phyloP scores from a whole-genome alignment of 2,888 invertebrate species.

The Trissolcus brochymenae region DNA sequence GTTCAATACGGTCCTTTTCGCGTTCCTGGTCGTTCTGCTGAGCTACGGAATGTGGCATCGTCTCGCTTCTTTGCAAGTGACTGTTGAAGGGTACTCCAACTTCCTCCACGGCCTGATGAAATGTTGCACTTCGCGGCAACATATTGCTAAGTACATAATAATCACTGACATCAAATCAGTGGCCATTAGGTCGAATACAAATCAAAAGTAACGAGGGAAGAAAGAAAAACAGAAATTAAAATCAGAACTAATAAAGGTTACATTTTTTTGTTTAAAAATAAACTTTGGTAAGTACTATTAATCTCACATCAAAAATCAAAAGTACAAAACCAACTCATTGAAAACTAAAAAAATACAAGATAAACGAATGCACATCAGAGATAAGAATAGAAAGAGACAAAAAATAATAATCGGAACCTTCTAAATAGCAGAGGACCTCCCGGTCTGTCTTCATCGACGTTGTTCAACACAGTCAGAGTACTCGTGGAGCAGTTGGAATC shows the following conservation, averaged over 20 bases:
- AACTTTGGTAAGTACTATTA: neutral
- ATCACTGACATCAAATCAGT: slow-evolving; percentile 40
- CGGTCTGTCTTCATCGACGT: slow-evolving; percentile 69
- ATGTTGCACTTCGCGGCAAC: slow-evolving; percentile 76
- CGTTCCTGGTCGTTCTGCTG: slow-evolving; percentile 73
- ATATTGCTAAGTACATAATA: slow-evolving; percentile 62
- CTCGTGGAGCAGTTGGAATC: slow-evolving; percentile 76
- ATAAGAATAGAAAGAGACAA: neutral
- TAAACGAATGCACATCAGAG: too few species aligned
- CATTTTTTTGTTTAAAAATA: neutral
- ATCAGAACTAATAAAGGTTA: neutral
- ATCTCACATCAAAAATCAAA: neutral
- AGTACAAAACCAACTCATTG: too few species aligned
- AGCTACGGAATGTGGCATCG: slow-evolving; percentile 75
- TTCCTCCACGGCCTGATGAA: slow-evolving; percentile 73
- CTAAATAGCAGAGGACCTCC: slow-evolving; percentile 74
- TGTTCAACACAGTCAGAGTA: slow-evolving; percentile 73
- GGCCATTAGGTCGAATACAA: neutral
- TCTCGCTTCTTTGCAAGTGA: slow-evolving; percentile 72
- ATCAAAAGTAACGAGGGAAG: slow-evolving; percentile 8
- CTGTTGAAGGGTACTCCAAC: slow-evolving; percentile 65
- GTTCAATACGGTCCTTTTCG: slow-evolving; percentile 72
- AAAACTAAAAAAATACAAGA: too few species aligned
- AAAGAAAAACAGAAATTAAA: neutral
- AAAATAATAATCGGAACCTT: slow-evolving; percentile 62